Percentiles rank a stretch among this genome's conserved stretches.
These are phyloP conservation scores for Tricholaema leucomelas DNA, from an alignment of 2,113 vertebrate genomes.

Conservation along the genomic window DNA sequence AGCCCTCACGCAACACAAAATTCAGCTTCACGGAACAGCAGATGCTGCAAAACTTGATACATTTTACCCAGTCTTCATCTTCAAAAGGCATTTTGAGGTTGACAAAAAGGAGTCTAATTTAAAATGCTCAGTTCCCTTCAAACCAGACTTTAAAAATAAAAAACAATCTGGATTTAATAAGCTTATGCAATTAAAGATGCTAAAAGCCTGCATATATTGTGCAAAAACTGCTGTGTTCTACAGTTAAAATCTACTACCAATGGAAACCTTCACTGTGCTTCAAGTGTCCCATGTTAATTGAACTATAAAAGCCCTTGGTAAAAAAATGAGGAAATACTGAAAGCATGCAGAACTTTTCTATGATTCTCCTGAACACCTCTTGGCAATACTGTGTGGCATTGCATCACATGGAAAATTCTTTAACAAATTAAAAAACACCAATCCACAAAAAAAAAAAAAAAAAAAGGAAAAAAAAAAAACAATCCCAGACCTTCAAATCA, in stretches of 20 bases:
- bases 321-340: not conserved
- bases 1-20: not conserved
- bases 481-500: not conserved
- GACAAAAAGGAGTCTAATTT: constrained; percentile 8
- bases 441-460: not conserved
- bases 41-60: not conserved
- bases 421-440: not conserved
- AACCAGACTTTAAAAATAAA: not conserved
- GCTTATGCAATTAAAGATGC: not conserved
- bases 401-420: not conserved
- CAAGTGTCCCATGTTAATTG: not conserved
- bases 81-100: not conserved
- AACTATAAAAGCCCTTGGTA: not conserved
- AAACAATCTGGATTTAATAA: constrained; percentile 9
- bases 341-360: not conserved
- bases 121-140: not conserved
- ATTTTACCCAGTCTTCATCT: not conserved
- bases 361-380: not conserved
- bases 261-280: not conserved
- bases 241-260: not conserved
- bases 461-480: too few relatives aligned
- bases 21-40: not conserved
- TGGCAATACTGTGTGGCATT: not conserved
- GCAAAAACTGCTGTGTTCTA: not conserved
- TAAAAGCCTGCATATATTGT: not conserved